A percentile compares a stretch with the other conserved stretches of the same genome.
Conservation (phyloP, 2,797 vertebrate genomes). For the Arremon brunneinucha region DNA sequence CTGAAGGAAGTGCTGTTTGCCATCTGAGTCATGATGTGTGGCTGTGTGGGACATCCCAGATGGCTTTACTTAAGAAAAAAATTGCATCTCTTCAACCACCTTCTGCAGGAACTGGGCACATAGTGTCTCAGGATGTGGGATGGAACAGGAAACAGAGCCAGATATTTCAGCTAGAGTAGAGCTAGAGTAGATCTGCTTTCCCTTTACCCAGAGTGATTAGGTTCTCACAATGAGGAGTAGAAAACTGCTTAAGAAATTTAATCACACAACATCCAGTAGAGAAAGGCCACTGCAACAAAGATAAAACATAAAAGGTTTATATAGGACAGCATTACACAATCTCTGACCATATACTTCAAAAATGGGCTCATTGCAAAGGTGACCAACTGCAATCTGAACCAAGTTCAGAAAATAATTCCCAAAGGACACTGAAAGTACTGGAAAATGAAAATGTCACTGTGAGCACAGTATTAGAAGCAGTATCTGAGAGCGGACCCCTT, state of each 20-base stretch:
- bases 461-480: background rate
- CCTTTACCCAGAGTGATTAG: background rate
- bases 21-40: background rate
- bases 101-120: background rate
- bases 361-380: background rate
- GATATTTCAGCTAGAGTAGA: background rate
- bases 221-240: background rate
- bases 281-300: background rate
- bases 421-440: background rate
- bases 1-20: background rate
- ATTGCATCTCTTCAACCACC: background rate
- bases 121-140: rapidly evolving
- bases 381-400: background rate
- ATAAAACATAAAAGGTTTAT: background rate
- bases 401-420: background rate
- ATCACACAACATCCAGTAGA: background rate
- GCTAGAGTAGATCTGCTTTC: background rate
- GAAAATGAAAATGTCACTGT: background rate
- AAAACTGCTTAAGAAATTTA: background rate
- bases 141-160: background rate
- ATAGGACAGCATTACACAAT: background rate
- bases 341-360: background rate
- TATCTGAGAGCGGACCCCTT: background rate
- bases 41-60: background rate
- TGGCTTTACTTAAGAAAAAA: background rate